Percentiles rank a stretch among this genome's conserved stretches.
These are phyloP conservation scores for Lepidurus couesii DNA, from an alignment of 1,140 invertebrate species.

Conservation along the genomic window DNA sequence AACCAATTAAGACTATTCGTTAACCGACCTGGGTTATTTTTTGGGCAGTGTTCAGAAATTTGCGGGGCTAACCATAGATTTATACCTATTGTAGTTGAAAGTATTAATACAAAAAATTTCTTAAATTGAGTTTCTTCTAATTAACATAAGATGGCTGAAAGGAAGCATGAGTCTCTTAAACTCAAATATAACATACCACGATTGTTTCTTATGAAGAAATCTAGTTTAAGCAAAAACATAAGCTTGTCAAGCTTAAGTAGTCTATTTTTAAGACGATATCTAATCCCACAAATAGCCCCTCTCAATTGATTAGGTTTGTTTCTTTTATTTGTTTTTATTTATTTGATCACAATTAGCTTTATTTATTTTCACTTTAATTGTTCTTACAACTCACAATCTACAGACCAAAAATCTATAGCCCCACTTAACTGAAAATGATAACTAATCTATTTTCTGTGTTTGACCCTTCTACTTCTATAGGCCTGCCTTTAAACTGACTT, in stretches of 20 bases:
- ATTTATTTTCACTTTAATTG: constrained; percentile 36
- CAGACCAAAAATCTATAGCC: constrained; percentile 36
- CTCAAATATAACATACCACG: constrained; percentile 47
- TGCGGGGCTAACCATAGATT: constrained; percentile 68
- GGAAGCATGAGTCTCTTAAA: constrained; percentile 55
- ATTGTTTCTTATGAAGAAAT: constrained; percentile 52
- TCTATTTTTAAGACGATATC: constrained; percentile 35
- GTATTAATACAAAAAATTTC: constrained; percentile 49
- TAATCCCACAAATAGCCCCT: constrained; percentile 42
- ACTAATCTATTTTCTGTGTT: constrained; percentile 42
- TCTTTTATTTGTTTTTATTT: constrained; percentile 33
- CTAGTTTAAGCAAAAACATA: constrained; percentile 44
- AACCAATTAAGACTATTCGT: constrained; percentile 56
- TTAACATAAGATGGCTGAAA: constrained; percentile 57
- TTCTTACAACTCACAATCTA: constrained; percentile 36
- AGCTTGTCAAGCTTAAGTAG: constrained; percentile 42
- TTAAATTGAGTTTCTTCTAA: constrained; percentile 52
- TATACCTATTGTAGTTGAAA: constrained; percentile 66
- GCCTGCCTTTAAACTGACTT: constrained; percentile 36
- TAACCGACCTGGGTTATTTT: constrained; percentile 55
- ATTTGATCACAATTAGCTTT: constrained; percentile 35
- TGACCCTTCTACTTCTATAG: constrained; percentile 39
- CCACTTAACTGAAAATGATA: constrained; percentile 41
- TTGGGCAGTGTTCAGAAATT: constrained; percentile 71
- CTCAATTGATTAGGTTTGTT: constrained; percentile 38